phyloP scores from a whole-genome alignment of 2,797 vertebrate genomes.

The Bryconaethiops microstoma region DNA sequence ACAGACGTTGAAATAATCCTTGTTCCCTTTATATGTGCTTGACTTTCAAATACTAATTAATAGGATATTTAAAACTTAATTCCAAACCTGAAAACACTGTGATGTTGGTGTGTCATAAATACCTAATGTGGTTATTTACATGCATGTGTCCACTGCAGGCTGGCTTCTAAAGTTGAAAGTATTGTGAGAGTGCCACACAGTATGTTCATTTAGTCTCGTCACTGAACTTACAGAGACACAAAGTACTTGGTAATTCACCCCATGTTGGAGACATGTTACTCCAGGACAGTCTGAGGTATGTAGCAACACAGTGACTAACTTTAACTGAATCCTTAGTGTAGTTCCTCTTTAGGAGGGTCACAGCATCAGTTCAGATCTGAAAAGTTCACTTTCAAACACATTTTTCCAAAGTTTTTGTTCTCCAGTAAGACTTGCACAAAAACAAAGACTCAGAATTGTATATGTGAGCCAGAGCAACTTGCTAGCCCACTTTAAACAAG shows the following conservation, averaged over 20 bases:
- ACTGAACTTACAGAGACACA: too few species aligned
- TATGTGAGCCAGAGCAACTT: too few species aligned
- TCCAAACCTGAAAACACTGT: too few species aligned
- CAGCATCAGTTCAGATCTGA: not conserved
- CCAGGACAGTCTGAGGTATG: not conserved
- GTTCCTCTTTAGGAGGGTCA: not conserved
- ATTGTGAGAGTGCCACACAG: too few species aligned
- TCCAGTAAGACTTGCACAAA: not conserved
- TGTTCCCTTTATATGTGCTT: not conserved
- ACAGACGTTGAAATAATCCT: not conserved
- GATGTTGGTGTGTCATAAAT: too few species aligned
- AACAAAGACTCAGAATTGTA: too few species aligned
- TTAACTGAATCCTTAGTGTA: not conserved
- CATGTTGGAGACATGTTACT: not conserved
- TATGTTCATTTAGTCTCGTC: too few species aligned
- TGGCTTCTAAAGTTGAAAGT: not conserved
- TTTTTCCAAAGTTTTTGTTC: constrained; percentile 9
- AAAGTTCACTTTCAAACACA: not conserved
- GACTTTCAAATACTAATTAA: too few species aligned
- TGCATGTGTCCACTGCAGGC: not conserved
- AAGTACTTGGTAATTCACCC: not conserved
- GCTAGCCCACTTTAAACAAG: too few species aligned
- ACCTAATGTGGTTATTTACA: not conserved
- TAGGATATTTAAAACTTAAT: too few species aligned
- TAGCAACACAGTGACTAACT: not conserved